Evolutionary conservation across 2,888 invertebrate genomes (phyloP).

Genomic region (Graphium colonna): DNA sequence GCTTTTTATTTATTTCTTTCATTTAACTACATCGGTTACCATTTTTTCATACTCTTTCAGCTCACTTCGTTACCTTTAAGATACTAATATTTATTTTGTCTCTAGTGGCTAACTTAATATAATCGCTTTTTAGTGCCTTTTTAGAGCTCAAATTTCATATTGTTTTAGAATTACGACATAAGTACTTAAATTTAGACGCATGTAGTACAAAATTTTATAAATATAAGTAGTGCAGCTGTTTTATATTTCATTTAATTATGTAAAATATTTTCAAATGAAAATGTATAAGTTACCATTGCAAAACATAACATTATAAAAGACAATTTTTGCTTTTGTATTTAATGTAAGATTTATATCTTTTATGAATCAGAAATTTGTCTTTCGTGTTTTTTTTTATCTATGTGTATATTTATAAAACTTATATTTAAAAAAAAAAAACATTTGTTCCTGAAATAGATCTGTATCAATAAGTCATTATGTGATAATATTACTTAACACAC

Average conservation of each 20-base stretch:
- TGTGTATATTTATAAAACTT: neutral
- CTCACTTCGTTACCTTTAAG: constrained; percentile 5
- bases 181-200: constrained; percentile 15
- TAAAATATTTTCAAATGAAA: neutral
- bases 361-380: too few species aligned
- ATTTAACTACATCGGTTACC: too few species aligned
- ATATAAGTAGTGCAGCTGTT: neutral
- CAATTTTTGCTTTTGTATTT: neutral
- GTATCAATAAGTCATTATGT: constrained; percentile 2
- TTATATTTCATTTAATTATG: neutral
- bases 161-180: neutral
- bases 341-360: too few species aligned
- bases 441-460: constrained; percentile 21
- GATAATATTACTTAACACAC: neutral
- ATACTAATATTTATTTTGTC: constrained; percentile 11
- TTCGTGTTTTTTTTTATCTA: neutral
- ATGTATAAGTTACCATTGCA: neutral
- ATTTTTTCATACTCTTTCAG: neutral
- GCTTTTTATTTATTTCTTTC: neutral
- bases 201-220: constrained; percentile 9
- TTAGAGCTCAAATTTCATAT: constrained; percentile 17
- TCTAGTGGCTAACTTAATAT: constrained; percentile 2
- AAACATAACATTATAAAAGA: neutral
- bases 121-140: constrained; percentile 11
- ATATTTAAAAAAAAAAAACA: neutral